Conservation (phyloP, 1,140 invertebrate genomes). For the Charaxes varanes region DNA sequence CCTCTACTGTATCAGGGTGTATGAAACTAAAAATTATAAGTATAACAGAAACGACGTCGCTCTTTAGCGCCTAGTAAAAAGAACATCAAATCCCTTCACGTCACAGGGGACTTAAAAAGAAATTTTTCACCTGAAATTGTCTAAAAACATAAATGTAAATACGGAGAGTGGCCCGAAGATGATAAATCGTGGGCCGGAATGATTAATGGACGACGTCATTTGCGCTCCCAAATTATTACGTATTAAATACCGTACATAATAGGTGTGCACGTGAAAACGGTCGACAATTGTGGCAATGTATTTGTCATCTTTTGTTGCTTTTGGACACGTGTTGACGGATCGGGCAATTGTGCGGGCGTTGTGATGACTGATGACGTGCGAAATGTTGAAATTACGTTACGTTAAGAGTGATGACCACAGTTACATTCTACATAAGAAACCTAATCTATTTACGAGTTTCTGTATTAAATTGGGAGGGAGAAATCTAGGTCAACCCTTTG, state of each 20-base stretch:
- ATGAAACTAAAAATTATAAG: too few species aligned
- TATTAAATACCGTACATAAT: constrained; percentile 22
- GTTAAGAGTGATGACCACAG: too few species aligned
- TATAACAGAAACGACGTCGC: too few species aligned
- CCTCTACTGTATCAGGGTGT: too few species aligned
- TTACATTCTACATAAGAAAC: too few species aligned
- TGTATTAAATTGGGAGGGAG: too few species aligned
- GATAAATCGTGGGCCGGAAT: constrained; percentile 32
- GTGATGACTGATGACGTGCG: too few species aligned
- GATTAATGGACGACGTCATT: constrained; percentile 37
- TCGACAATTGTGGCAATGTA: constrained; percentile 3
- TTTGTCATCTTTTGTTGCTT: constrained; percentile 4
- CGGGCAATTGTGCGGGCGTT: constrained; percentile 1
- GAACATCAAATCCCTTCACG: neutral
- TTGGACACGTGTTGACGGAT: neutral
- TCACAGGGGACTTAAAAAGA: constrained; percentile 6
- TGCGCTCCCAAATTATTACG: constrained; percentile 26
- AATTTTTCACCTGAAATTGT: constrained; percentile 14
- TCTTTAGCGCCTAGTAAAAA: neutral
- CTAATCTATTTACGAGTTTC: too few species aligned
- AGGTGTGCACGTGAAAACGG: constrained; percentile 8
- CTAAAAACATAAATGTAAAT: constrained; percentile 27
- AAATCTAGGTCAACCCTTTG: too few species aligned
- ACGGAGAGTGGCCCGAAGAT: constrained; percentile 20
- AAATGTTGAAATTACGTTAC: too few species aligned